Evolutionary conservation across 2,888 invertebrate species (phyloP).

Genomic region (Lymantria monacha): DNA sequence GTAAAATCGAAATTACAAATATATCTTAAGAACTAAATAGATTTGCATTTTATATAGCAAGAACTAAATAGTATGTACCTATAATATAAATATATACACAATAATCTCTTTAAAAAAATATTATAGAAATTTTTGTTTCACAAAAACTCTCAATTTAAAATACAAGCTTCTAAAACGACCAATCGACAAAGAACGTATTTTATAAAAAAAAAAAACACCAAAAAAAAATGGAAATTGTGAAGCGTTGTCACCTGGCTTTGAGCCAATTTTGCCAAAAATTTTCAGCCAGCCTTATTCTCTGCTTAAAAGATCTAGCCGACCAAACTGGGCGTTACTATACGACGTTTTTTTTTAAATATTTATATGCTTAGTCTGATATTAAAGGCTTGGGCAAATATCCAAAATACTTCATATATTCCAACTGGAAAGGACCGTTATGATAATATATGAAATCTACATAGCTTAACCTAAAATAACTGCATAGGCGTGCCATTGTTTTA

Average conservation of each 20-base stretch:
- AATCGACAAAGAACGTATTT: slow-evolving; percentile 20
- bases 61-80: too few species aligned
- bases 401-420: not conserved
- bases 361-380: slow-evolving; percentile 7
- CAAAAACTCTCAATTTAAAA: too few species aligned
- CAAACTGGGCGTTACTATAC: slow-evolving; percentile 22
- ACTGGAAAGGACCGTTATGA: not conserved
- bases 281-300: slow-evolving; percentile 28
- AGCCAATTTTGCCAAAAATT: slow-evolving; percentile 31
- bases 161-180: too few species aligned
- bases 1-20: too few species aligned
- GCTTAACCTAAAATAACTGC: not conserved
- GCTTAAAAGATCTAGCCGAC: slow-evolving; percentile 33
- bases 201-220: slow-evolving; percentile 8
- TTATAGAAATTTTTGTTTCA: too few species aligned
- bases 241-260: slow-evolving; percentile 21
- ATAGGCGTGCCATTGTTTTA: not conserved
- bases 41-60: too few species aligned
- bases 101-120: too few species aligned
- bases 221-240: slow-evolving; percentile 6
- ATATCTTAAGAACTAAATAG: too few species aligned
- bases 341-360: slow-evolving; percentile 13
- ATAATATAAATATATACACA: too few species aligned
- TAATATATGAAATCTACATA: not conserved
- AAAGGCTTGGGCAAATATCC: slow-evolving; percentile 2